Percentiles rank a stretch among this genome's conserved stretches.
Conservation (phyloP, 1,140 invertebrate genomes). For the Caenorhabditis elegans region WBcel235 BX284606.5:8354501-8355000, state of each 20-base stretch:
- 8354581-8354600: neutral
- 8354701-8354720: slow-evolving; percentile 10
- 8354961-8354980: too few relatives aligned
- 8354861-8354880: neutral
- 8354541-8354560: neutral
- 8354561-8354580: neutral
- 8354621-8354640: neutral
- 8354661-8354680: neutral
- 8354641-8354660: slow-evolving; percentile 7
- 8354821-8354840: neutral
- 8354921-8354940: neutral
- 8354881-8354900: neutral
- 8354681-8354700: neutral
- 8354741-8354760: slow-evolving; percentile 5
- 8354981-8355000: too few relatives aligned
- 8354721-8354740: neutral
- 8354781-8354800: slow-evolving; percentile 30
- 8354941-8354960: neutral
- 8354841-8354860: neutral
- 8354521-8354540: slow-evolving; percentile 12
- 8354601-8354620: neutral
- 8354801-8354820: neutral
- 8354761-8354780: slow-evolving; percentile 27
- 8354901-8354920: slow-evolving; percentile 9
- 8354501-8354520: neutral